phyloP scores from a whole-genome alignment of 2,888 invertebrate genomes.

The Euzetes globulus region DNA sequence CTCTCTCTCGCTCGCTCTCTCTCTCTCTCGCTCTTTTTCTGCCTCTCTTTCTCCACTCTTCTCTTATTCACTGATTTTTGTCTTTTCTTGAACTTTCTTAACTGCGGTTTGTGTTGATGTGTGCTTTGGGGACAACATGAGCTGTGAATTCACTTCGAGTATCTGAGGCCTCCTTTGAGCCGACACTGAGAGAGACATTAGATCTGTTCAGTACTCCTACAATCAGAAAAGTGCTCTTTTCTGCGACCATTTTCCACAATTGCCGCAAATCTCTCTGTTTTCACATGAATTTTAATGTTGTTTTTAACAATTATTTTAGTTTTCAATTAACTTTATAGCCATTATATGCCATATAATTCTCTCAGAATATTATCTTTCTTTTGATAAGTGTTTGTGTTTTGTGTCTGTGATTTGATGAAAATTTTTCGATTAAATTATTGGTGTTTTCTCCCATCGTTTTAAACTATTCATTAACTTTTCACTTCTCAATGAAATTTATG shows the following conservation, averaged over 20 bases:
- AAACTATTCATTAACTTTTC: neutral
- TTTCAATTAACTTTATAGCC: constrained; percentile 11
- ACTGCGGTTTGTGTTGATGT: neutral
- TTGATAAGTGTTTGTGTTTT: constrained; percentile 2
- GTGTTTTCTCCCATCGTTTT: neutral
- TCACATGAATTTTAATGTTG: constrained; percentile 5
- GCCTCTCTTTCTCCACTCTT: neutral
- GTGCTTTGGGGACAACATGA: neutral
- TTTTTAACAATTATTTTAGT: constrained; percentile 9
- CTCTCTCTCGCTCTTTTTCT: neutral
- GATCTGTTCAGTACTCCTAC: constrained; percentile 2
- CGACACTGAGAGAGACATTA: neutral
- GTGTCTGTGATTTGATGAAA: neutral
- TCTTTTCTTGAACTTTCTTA: constrained; percentile 4
- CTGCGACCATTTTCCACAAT: constrained; percentile 14
- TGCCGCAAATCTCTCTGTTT: constrained; percentile 4
- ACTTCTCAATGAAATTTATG: neutral
- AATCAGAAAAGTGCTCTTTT: neutral
- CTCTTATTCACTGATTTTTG: neutral
- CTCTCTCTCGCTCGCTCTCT: no score
- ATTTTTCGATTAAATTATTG: neutral
- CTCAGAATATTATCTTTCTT: no score
- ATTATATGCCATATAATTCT: constrained; percentile 2
- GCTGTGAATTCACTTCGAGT: constrained; percentile 5
- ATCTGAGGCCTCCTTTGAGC: constrained; percentile 21